A percentile compares a stretch with the other conserved stretches of the same genome.
Conservation (phyloP, 2,888 invertebrate species). For the Amphipyra berbera region DNA sequence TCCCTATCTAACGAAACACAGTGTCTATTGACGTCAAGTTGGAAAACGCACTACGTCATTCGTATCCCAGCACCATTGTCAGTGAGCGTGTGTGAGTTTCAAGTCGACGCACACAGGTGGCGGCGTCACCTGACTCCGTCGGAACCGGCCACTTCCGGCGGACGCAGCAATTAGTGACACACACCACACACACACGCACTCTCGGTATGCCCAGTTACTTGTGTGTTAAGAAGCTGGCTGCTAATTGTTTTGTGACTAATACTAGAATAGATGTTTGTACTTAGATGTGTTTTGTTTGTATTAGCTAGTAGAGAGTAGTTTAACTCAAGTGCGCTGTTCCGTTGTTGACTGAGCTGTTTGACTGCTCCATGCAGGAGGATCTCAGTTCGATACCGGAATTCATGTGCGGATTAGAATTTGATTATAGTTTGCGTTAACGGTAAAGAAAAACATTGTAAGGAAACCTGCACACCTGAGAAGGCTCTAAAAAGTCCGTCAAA, state of each 20-base stretch:
- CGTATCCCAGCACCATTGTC: conserved; percentile 13
- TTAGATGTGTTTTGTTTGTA: conserved; percentile 2
- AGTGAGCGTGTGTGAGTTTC: conserved; percentile 48
- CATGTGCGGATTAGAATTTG: no score
- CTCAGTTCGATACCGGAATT: no score
- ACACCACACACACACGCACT: conserved; percentile 71
- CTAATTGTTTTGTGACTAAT: conserved; percentile 47
- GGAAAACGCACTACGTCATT: conserved; percentile 24
- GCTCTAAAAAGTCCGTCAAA: no score
- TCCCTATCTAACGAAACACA: not conserved
- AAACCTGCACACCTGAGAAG: no score
- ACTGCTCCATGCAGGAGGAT: no score
- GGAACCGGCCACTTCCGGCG: conserved; percentile 89
- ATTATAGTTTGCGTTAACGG: no score
- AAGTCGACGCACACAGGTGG: conserved; percentile 77
- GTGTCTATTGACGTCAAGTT: conserved; percentile 12
- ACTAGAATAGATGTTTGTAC: conserved; percentile 13
- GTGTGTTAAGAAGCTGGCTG: conserved; percentile 55
- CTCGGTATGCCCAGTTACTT: conserved; percentile 56
- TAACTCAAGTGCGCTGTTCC: not conserved
- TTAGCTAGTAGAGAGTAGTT: not conserved
- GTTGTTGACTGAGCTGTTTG: no score
- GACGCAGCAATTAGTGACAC: conserved; percentile 88
- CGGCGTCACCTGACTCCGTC: conserved; percentile 85
- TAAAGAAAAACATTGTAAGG: no score